phyloP scores from a whole-genome alignment of 2,888 invertebrate genomes.

The Dynastes maya region DNA sequence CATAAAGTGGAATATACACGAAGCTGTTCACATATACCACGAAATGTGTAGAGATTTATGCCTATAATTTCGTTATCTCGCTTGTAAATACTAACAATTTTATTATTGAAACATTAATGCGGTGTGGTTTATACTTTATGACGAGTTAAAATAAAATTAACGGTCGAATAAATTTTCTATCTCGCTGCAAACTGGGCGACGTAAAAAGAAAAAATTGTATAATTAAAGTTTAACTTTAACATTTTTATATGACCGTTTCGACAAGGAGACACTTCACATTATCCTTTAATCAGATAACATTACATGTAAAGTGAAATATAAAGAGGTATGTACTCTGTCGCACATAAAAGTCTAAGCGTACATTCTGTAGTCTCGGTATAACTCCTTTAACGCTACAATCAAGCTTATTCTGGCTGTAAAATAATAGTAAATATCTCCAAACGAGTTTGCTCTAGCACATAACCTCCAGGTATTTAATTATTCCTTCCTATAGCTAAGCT shows the following conservation, averaged over 20 bases:
- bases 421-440: too few species aligned
- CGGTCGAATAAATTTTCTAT: slow-evolving; percentile 34
- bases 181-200: slow-evolving; percentile 25
- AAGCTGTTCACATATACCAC: not conserved
- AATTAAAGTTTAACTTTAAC: slow-evolving; percentile 35
- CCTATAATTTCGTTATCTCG: slow-evolving; percentile 45
- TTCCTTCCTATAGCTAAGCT: too few species aligned
- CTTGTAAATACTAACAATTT: slow-evolving; percentile 46
- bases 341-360: too few species aligned
- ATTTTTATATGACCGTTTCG: slow-evolving; percentile 31
- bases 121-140: slow-evolving; percentile 46
- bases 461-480: too few species aligned
- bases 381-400: too few species aligned
- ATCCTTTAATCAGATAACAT: too few species aligned
- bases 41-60: slow-evolving; percentile 30
- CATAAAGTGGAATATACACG: not conserved
- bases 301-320: too few species aligned
- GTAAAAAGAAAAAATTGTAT: slow-evolving; percentile 24
- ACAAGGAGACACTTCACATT: too few species aligned
- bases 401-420: too few species aligned
- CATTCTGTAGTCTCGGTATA: too few species aligned
- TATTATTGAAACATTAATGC: slow-evolving; percentile 46
- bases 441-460: too few species aligned
- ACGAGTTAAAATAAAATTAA: slow-evolving; percentile 46
- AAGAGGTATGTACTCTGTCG: too few species aligned